Evolutionary conservation across 2,113 vertebrate species (phyloP), one percentile per base, ranked within the genome.

Genomic region (Barbus barbus): DNA sequence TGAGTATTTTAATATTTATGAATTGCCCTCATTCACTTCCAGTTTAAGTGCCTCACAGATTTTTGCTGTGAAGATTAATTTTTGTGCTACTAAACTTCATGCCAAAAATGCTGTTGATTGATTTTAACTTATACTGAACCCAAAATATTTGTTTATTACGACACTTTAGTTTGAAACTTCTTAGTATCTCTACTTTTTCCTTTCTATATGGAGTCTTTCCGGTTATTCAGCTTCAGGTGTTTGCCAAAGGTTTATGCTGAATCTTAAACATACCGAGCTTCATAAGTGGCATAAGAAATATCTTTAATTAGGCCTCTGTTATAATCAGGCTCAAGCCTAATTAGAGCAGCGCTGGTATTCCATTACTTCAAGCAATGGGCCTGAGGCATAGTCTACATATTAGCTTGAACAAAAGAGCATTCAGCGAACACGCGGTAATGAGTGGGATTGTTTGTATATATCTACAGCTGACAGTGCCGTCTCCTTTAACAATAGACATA

Each of bases 331-430:
- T 11, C 78, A 53, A 63, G 58, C 71, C 69, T 85, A 85, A 85
- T 85, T 85, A 81, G 84, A 51, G 48, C 58, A 53, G 84, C 8
- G 14, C 46, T 79, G 83, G 33, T 61, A 80, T 84, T 84, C 51
- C 38, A 84, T 79, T 79, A 79, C 83, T 78, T 83, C 56, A 78
- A 71, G 76, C 78, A 65, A 67, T 56, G 58, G 24, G 71, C 78
- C 58, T 81, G 61, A 76, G 53, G 78, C 78, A 48, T 41, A 85
- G 69, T 85, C 78, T 75, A 63, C 78, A 76, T 81, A 85, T 63
- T 75, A 85, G 18, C n/a, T 75, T 36, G 31, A 85, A 84, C 83
- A 85, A 85, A 81, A 76, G 58, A 85, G 41, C 78, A 81, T 63
- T 73, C 51, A 72, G 18, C 61, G 9, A 71, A 24, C 65, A 20